These are phyloP conservation scores for Dicaeum eximium DNA, from an alignment of 2,113 vertebrate species.

Conservation along the genomic window DNA sequence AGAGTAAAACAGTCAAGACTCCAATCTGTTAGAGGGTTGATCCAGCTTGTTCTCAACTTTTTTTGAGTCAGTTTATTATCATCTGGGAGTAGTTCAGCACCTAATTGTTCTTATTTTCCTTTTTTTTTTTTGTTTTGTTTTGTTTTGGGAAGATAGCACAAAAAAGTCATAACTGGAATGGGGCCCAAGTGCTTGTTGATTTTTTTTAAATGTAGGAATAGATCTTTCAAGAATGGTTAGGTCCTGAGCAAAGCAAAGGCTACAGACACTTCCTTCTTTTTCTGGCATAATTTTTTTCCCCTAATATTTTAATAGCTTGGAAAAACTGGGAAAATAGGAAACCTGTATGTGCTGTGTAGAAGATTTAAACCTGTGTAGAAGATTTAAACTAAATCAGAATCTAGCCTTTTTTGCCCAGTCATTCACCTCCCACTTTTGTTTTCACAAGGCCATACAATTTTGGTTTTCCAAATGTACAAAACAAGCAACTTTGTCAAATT, in stretches of 20 bases:
- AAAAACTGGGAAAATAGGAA: background rate
- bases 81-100: background rate
- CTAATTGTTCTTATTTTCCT: background rate
- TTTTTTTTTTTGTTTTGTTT: background rate
- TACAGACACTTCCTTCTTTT: background rate
- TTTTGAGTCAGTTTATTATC: background rate
- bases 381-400: background rate
- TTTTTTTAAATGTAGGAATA: background rate
- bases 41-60: conserved; percentile 11
- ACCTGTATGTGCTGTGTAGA: background rate
- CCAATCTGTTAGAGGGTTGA: background rate
- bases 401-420: background rate
- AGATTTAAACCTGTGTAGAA: background rate
- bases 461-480: background rate
- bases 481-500: background rate
- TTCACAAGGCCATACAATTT: background rate
- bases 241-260: background rate
- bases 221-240: background rate
- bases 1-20: conserved; percentile 2
- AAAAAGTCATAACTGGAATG: background rate
- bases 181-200: background rate
- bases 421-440: background rate
- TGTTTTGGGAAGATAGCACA: background rate
- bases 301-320: background rate
- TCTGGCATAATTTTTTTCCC: background rate